phyloP scores from a whole-genome alignment of 2,113 vertebrate species.

The Apeltes quadracus region DNA sequence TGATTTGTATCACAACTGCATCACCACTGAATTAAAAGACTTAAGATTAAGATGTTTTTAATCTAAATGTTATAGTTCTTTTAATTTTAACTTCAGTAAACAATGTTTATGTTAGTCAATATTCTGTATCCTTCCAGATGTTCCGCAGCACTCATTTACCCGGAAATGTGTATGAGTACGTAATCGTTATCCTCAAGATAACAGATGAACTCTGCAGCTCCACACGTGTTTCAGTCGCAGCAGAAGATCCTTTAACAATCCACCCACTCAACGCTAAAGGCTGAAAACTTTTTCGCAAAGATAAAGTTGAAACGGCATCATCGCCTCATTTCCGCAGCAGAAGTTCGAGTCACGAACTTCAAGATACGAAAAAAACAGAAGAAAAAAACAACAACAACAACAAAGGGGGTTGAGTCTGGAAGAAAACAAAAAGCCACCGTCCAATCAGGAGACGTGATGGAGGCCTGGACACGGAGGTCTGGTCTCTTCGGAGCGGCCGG shows the following conservation, averaged over 20 bases:
- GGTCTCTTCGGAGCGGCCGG: constrained; percentile 12
- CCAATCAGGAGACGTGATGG: constrained; percentile 43
- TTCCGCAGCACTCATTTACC: constrained; percentile 11
- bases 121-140: not conserved
- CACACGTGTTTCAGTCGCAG: constrained; percentile 9
- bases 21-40: not conserved
- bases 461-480: no score
- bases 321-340: not conserved
- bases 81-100: not conserved
- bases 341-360: constrained; percentile 4
- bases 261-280: no score
- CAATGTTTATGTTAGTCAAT: not conserved
- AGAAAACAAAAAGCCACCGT: not conserved
- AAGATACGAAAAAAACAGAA: not conserved
- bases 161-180: constrained; percentile 2
- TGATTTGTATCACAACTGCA: no score
- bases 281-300: no score
- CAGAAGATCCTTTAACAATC: constrained; percentile 13
- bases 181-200: not conserved
- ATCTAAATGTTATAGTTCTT: not conserved
- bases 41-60: not conserved
- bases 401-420: not conserved
- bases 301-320: not conserved
- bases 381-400: not conserved
- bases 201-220: constrained; percentile 4